Percentiles rank a stretch among this genome's conserved stretches.
Evolutionary conservation across 2,888 invertebrate genomes (phyloP).

Genomic region (Shargacucullia verbasci): DNA sequence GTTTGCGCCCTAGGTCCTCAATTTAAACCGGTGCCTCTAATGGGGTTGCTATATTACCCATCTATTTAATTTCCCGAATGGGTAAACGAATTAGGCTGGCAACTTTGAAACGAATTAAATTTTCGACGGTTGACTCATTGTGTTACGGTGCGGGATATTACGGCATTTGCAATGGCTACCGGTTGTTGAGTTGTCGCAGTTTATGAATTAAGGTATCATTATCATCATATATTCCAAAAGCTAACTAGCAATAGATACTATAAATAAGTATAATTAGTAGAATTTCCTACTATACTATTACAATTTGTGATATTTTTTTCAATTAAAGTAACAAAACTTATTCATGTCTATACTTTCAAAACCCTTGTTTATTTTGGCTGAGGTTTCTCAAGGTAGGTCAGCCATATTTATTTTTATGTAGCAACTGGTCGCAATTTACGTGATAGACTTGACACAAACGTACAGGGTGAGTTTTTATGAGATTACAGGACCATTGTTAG

Average conservation of each 20-base stretch:
- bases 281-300: no score
- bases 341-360: no score
- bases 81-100: constrained; percentile 87
- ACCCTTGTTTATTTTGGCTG: no score
- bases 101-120: constrained; percentile 86
- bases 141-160: constrained; percentile 35
- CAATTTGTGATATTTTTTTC: no score
- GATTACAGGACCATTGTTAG: constrained; percentile 58
- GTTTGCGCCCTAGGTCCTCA: constrained; percentile 74
- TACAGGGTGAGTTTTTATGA: constrained; percentile 53
- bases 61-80: constrained; percentile 88
- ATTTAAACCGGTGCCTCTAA: constrained; percentile 76
- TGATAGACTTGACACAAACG: constrained; percentile 8
- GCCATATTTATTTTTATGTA: constrained; percentile 8
- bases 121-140: constrained; percentile 83
- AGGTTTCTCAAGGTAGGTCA: no score
- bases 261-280: no score
- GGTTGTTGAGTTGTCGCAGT: constrained; percentile 38
- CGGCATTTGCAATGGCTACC: constrained; percentile 49
- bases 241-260: no score
- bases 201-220: not conserved
- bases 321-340: no score
- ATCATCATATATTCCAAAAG: not conserved
- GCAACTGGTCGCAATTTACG: constrained; percentile 37
- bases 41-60: constrained; percentile 87